Evolutionary conservation across 2,113 vertebrate genomes (phyloP), one percentile per base, ranked within the genome.

Genomic region (Perca schrenkii): DNA sequence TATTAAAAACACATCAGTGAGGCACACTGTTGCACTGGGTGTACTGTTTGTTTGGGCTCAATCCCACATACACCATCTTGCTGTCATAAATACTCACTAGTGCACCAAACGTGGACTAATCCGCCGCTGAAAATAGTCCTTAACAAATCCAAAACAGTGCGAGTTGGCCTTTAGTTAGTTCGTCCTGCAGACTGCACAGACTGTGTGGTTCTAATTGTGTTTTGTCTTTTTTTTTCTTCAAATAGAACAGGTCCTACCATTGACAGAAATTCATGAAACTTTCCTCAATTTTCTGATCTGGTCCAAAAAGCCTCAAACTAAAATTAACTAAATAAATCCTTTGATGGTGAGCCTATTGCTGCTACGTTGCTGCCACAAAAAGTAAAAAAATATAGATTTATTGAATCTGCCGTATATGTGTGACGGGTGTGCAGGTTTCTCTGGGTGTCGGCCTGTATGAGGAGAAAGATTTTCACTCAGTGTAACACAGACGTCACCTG

Each of bases 101-200:
- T 6, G 43, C 54, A 36, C n/a, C 46, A 19, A 56, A 34, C 22
- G 53, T 56, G 60, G 49, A 64, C 19, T 54, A 8, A 72, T 72
- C 62, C 28, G 19, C 76, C 2, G 47, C 74, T 70, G 52, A 31
- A 70, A 78, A 61, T 79, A 77, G 58, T 53, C 43, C 73, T 64
- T 13, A 19, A 31, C 53, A 58, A 83, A 67, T 62, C 28, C 60
- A 2, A 19, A 25, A 4, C 17, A 56, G 13, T 15, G 21, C 0
- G 1, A 47, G 49, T 22, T 43, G 77, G 47, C 47, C 56, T 28
- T 13, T 13, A 25, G 43, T 34, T 49, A 71, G 3, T 36, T 25
- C 2, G 21, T 13, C 36, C 19, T 22, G 71, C 34, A 50, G 53
- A 6, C 36, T 25, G 52, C 17, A 19, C 56, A 15, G 65, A 4